Evolutionary conservation across 2,888 invertebrate genomes (phyloP).

Genomic region (Drosophila helvetica): DNA sequence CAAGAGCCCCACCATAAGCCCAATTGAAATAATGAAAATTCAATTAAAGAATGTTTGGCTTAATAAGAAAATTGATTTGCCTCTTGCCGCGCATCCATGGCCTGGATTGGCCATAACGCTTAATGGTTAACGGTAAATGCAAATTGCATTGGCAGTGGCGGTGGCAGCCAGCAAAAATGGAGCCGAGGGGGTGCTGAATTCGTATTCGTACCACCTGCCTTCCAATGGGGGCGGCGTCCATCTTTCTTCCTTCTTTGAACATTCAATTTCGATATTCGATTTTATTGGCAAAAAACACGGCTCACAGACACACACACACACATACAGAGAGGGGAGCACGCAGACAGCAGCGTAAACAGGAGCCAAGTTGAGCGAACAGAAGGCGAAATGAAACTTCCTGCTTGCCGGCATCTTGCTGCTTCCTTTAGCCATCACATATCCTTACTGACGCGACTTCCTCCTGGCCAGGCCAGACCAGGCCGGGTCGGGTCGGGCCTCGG

Average conservation of each 20-base stretch:
- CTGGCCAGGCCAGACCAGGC: slow-evolving; percentile 17
- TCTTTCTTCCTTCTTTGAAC: slow-evolving; percentile 46
- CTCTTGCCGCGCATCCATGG: slow-evolving; percentile 20
- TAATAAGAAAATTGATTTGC: slow-evolving; percentile 75
- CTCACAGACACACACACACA: slow-evolving; percentile 27
- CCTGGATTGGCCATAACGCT: slow-evolving; percentile 11
- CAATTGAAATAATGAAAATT: slow-evolving; percentile 41
- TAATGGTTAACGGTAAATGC: slow-evolving; percentile 49
- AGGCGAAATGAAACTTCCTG: slow-evolving; percentile 76
- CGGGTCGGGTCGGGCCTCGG: slow-evolving; percentile 21
- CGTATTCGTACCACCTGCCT: slow-evolving; percentile 20
- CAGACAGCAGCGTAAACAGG: slow-evolving; percentile 44
- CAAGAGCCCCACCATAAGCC: slow-evolving; percentile 25
- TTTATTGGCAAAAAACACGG: slow-evolving; percentile 65
- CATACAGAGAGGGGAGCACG: slow-evolving; percentile 3
- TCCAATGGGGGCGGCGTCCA: slow-evolving; percentile 25
- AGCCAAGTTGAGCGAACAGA: slow-evolving; percentile 53
- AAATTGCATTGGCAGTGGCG: slow-evolving; percentile 45
- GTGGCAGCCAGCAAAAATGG: slow-evolving; percentile 20
- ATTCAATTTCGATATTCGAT: slow-evolving; percentile 80
- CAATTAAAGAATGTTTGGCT: slow-evolving; percentile 62
- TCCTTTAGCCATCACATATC: slow-evolving; percentile 72
- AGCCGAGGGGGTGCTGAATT: background rate
- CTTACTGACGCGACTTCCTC: slow-evolving; percentile 55
- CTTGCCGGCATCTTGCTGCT: slow-evolving; percentile 63